Conservation (phyloP, 1,140 invertebrate species). For the Oppia nitens region DNA sequence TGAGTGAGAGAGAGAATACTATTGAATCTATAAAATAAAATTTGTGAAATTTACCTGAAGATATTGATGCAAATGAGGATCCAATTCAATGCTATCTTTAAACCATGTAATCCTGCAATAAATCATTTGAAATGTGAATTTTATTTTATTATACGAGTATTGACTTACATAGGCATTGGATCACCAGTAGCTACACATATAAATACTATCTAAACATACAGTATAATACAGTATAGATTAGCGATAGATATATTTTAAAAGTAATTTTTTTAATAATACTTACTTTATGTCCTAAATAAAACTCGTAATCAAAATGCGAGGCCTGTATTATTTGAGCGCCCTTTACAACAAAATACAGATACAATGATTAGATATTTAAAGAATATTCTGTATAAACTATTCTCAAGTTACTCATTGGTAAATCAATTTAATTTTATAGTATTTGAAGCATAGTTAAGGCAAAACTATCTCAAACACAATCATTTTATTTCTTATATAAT, state of each 20-base stretch:
- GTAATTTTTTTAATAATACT: too few relatives aligned
- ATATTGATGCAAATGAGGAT: constrained; percentile 54
- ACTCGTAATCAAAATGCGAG: constrained; percentile 82
- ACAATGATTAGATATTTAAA: too few relatives aligned
- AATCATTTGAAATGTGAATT: not conserved
- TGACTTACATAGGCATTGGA: constrained; percentile 43
- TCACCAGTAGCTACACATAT: constrained; percentile 67
- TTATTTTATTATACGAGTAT: constrained; percentile 41
- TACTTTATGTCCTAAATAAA: constrained; percentile 78
- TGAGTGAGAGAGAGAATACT: not conserved
- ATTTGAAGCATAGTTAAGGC: too few relatives aligned
- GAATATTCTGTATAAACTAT: too few relatives aligned
- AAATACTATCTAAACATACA: constrained; percentile 41
- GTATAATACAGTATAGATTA: too few relatives aligned
- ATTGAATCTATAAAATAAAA: not conserved
- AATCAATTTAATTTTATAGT: too few relatives aligned
- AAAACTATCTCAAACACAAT: too few relatives aligned
- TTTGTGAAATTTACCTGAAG: constrained; percentile 48
- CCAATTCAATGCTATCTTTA: constrained; percentile 76
- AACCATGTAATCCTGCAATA: constrained; percentile 57
- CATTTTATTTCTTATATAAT: too few relatives aligned
- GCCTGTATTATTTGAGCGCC: constrained; percentile 74
- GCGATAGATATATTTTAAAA: too few relatives aligned
- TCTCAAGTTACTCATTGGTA: too few relatives aligned
- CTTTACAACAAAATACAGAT: constrained; percentile 34